phyloP scores from a whole-genome alignment of 2,888 invertebrate species.

The Zhuqinia jingwanae region DNA sequence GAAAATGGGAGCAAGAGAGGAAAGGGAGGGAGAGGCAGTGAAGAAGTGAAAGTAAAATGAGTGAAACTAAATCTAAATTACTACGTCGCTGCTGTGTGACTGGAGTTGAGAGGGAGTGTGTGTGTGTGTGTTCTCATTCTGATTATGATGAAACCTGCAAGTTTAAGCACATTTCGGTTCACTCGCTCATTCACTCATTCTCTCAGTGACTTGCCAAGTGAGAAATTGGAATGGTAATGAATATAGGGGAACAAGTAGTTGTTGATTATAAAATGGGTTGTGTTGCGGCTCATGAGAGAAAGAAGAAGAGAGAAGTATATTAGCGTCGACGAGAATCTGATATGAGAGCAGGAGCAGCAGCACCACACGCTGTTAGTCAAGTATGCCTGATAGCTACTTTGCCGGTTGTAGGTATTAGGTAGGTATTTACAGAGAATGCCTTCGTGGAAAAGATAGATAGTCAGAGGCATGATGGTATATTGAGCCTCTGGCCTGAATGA shows the following conservation, averaged over 20 bases:
- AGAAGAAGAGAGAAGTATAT: background rate
- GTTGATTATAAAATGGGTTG: conserved; percentile 56
- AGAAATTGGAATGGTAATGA: conserved; percentile 67
- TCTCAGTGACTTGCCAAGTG: conserved; percentile 53
- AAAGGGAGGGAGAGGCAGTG: background rate
- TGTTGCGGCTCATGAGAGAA: conserved; percentile 34
- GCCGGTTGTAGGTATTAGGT: too few species aligned
- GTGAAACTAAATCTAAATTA: conserved; percentile 59
- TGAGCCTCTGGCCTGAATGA: conserved; percentile 53
- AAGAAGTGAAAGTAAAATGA: conserved; percentile 49
- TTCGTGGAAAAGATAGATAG: conserved; percentile 33
- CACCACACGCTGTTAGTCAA: background rate
- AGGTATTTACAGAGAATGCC: too few species aligned
- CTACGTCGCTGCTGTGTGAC: conserved; percentile 4
- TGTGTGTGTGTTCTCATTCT: conserved; percentile 8
- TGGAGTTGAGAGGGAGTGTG: conserved; percentile 14
- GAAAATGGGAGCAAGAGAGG: background rate
- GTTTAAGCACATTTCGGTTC: conserved; percentile 52
- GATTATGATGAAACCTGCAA: conserved; percentile 65
- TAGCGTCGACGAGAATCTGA: background rate
- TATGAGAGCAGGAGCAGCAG: too few species aligned
- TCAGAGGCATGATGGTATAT: conserved; percentile 39
- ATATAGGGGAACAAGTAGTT: conserved; percentile 54
- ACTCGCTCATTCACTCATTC: conserved; percentile 10
- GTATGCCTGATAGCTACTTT: too few species aligned